Conservation (phyloP, 2,797 vertebrate species). For the Aldrovandia affinis region DNA sequence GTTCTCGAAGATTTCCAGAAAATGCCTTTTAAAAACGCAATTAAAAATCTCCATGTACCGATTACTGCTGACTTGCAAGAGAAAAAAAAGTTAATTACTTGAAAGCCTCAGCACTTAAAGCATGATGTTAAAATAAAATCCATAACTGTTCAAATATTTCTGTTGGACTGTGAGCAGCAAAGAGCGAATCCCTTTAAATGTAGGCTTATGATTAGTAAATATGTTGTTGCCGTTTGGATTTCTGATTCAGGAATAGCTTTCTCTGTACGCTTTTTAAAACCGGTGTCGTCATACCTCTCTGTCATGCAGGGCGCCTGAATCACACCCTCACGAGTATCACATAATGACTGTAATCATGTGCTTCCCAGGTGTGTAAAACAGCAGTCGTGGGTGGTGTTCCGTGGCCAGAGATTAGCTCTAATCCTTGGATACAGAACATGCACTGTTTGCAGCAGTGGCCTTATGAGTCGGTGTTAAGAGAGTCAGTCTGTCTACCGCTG, state of each 20-base stretch:
- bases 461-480: not conserved
- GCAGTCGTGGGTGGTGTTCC: not conserved
- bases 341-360: constrained; percentile 19
- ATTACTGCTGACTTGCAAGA: constrained; percentile 31
- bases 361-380: not conserved
- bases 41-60: constrained; percentile 34
- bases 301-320: constrained; percentile 21
- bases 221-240: not conserved
- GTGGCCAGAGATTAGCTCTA: not conserved
- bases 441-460: not conserved
- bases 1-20: constrained; percentile 45
- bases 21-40: constrained; percentile 29
- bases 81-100: not conserved
- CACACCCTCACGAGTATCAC: not conserved
- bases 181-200: not conserved
- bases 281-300: not conserved
- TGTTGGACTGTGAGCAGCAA: not conserved
- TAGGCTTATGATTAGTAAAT: not conserved
- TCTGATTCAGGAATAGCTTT: constrained; percentile 4
- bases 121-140: constrained; percentile 11
- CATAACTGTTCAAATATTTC: not conserved
- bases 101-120: constrained; percentile 14
- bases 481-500: not conserved
- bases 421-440: not conserved
- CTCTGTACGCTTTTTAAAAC: not conserved